Conservation (phyloP, 2,113 vertebrate genomes). For the Barbus barbus region DNA sequence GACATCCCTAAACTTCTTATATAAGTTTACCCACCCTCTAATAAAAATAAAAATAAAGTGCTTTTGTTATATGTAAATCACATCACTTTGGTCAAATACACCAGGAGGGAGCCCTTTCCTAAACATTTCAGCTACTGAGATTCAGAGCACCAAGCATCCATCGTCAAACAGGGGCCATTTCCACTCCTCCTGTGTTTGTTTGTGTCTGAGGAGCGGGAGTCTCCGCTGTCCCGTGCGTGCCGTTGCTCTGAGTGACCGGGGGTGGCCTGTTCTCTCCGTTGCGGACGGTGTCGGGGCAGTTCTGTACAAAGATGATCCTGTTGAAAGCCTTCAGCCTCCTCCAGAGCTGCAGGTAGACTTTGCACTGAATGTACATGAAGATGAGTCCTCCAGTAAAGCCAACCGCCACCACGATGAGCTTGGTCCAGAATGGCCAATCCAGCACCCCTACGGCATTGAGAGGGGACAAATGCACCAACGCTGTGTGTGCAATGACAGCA, state of each 20-base stretch:
- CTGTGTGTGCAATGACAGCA: conserved; percentile 32
- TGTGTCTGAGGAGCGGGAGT: conserved; percentile 75
- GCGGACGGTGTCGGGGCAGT: conserved; percentile 90
- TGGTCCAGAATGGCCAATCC: conserved; percentile 99
- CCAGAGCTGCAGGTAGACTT: conserved; percentile 96
- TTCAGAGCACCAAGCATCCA: neutral
- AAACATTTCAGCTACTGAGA: neutral
- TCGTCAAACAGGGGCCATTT: conserved; percentile 83
- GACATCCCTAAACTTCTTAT: too few relatives aligned
- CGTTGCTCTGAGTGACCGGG: conserved; percentile 62
- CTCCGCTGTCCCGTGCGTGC: conserved; percentile 74
- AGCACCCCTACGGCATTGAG: conserved; percentile 81
- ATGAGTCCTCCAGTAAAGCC: conserved; percentile 89
- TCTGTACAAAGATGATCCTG: conserved; percentile 96
- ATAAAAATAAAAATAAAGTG: conserved; percentile 21
- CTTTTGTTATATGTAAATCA: neutral
- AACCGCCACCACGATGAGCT: conserved; percentile 91
- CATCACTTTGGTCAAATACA: conserved; percentile 15
- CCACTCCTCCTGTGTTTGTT: conserved; percentile 68
- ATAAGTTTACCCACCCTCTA: neutral
- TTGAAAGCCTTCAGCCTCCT: conserved; percentile 96
- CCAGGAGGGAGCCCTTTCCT: conserved; percentile 4
- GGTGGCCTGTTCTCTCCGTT: conserved; percentile 76
- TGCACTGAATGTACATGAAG: conserved; percentile 98
- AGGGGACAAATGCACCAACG: conserved; percentile 33